Percentiles rank a stretch among this genome's conserved stretches.
phyloP scores from a whole-genome alignment of 2,888 invertebrate species.

The Tuberolachnus salignus region DNA sequence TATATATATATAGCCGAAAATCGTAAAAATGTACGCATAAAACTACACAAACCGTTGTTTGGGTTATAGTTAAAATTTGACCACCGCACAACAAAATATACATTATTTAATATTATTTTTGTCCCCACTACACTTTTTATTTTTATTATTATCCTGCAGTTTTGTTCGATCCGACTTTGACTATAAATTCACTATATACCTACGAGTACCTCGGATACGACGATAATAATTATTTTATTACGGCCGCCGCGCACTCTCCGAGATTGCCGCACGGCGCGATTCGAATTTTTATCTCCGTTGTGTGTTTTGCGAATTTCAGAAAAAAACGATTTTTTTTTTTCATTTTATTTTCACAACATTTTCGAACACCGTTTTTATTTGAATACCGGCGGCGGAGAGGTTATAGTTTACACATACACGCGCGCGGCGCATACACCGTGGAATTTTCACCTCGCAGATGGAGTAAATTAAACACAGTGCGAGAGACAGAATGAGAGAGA shows the following conservation, averaged over 20 bases:
- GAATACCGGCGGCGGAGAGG: not conserved
- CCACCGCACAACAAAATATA: not conserved
- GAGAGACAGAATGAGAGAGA: too few species aligned
- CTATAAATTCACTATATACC: not conserved
- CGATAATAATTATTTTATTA: too few species aligned
- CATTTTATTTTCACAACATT: too few species aligned
- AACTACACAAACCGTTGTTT: slow-evolving; percentile 27
- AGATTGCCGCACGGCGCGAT: too few species aligned
- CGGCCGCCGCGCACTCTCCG: too few species aligned
- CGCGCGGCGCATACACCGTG: not conserved
- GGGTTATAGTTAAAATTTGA: slow-evolving; percentile 35
- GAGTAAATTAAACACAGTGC: slow-evolving; percentile 54
- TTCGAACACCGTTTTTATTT: not conserved
- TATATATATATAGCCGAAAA: slow-evolving; percentile 1
- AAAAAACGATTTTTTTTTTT: too few species aligned
- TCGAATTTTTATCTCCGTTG: too few species aligned
- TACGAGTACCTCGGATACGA: not conserved
- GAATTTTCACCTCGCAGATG: slow-evolving; percentile 52
- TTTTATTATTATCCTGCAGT: not conserved
- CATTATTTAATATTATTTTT: too few species aligned
- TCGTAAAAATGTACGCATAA: slow-evolving; percentile 13
- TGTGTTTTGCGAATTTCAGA: not conserved
- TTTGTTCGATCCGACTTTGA: not conserved
- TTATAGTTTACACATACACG: slow-evolving; percentile 19
- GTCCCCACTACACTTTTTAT: too few species aligned